A percentile compares a stretch with the other conserved stretches of the same genome.
phyloP scores from a whole-genome alignment of 2,113 vertebrate species.

The Tamias sibiricus region DNA sequence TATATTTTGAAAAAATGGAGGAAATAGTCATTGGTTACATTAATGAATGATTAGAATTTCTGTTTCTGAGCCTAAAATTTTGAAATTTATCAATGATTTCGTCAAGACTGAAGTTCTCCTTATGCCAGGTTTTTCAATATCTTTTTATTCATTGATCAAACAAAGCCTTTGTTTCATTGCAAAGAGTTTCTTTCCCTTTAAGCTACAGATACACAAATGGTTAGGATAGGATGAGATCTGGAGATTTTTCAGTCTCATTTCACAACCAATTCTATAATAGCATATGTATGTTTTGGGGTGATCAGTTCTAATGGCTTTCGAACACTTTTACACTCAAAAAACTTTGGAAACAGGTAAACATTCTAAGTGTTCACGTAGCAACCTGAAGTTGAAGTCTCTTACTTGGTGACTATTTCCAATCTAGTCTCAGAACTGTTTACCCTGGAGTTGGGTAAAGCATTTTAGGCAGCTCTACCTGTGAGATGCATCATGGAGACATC shows the following conservation, averaged over 20 bases:
- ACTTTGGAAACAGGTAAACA: background rate
- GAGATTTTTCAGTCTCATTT: background rate
- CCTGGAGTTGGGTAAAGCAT: background rate
- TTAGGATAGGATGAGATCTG: background rate
- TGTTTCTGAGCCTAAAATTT: conserved; percentile 17
- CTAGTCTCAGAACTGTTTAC: background rate
- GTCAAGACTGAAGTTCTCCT: background rate
- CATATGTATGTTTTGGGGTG: background rate
- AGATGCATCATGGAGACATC: background rate
- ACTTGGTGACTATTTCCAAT: background rate
- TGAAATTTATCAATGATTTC: background rate
- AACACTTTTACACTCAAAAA: background rate
- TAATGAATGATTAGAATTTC: background rate
- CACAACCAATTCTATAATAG: background rate
- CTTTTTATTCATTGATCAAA: background rate
- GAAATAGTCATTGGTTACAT: background rate
- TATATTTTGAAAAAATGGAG: background rate
- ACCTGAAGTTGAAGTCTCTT: background rate
- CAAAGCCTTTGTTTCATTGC: conserved; percentile 22
- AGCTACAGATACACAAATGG: background rate
- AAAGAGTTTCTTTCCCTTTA: conserved; percentile 21
- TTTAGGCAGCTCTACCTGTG: background rate
- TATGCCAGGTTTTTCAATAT: background rate
- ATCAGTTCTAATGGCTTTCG: background rate
- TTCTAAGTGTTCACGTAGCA: background rate